phyloP scores from a whole-genome alignment of 2,113 vertebrate species.

The Alouatta palliata region DNA sequence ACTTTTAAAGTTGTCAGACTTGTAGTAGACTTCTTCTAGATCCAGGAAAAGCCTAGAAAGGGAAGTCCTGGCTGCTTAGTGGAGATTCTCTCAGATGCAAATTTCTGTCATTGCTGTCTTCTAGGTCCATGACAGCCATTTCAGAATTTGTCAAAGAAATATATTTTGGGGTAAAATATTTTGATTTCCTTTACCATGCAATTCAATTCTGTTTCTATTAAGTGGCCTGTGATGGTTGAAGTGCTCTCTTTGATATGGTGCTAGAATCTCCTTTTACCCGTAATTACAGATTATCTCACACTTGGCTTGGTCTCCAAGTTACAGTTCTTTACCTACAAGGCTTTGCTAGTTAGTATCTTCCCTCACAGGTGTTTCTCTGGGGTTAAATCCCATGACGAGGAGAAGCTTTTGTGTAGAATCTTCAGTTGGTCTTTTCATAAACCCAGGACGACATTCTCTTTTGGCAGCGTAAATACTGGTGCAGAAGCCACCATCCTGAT shows the following conservation, averaged over 20 bases:
- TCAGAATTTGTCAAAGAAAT: no score
- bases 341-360: background rate
- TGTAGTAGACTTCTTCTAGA: no score
- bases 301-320: background rate
- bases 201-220: background rate
- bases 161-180: no score
- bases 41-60: no score
- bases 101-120: no score
- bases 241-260: background rate
- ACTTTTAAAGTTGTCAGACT: no score
- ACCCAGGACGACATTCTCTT: background rate
- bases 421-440: slow-evolving; percentile 15
- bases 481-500: background rate
- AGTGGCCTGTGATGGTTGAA: background rate
- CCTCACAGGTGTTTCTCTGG: background rate
- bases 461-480: background rate
- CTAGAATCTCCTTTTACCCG: background rate
- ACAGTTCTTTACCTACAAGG: background rate
- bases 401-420: background rate
- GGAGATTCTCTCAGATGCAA: no score
- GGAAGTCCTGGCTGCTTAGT: no score
- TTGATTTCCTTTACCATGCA: background rate
- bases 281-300: background rate
- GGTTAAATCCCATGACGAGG: background rate
- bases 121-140: no score